Evolutionary conservation across 2,797 vertebrate species (phyloP), one percentile per base, ranked within the genome.

Genomic region (Crenuchus spilurus): DNA sequence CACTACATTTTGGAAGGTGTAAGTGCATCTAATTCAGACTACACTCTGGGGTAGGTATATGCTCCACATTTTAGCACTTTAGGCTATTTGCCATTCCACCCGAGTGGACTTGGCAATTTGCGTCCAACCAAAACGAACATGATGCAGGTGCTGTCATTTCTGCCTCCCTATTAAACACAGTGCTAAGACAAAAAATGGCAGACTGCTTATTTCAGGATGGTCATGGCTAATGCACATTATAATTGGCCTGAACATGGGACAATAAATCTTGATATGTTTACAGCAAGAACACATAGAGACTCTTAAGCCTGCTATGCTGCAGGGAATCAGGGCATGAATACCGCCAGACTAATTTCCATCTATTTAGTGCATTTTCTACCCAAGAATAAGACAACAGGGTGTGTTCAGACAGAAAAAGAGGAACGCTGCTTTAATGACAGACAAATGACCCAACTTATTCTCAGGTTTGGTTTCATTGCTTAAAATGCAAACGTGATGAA

Each of bases 141-240:
- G 82, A 86, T 81, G 82, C 85, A 87, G 55, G 20, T 77, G 68
- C 76, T 87, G 77, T 84, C 77, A 82, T 73, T 33, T 83, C 83
- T 76, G 51, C 57, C 69, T 31, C 41, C 58, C 64, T 72, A 79
- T 81, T 85, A 80, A 84, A 85, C 80, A 82, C 67, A 76, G 57
- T 46, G 49, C 82, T 77, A 67, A 16, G 44, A 48, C 66, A 72
- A 61, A 60, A 64, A 70, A 52, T 57, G 18, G 70, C 78, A 75
- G 81, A 76, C 55, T 52, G 44, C 84, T 82, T 83, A 80, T 86
- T 86, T 84, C 74, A 82, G 82, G 86, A 79, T 46, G 64, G 79
- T 87, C 78, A 86, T 71, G 82, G 80, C 68, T 77, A 80, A 62
- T 79, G 78, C 64, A 84, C 78, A 78, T 49, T 72, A 60, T 87